Evolutionary conservation across 2,888 invertebrate species (phyloP), one percentile per base, ranked within the genome.

Genomic region (Mesoligia furuncula): DNA sequence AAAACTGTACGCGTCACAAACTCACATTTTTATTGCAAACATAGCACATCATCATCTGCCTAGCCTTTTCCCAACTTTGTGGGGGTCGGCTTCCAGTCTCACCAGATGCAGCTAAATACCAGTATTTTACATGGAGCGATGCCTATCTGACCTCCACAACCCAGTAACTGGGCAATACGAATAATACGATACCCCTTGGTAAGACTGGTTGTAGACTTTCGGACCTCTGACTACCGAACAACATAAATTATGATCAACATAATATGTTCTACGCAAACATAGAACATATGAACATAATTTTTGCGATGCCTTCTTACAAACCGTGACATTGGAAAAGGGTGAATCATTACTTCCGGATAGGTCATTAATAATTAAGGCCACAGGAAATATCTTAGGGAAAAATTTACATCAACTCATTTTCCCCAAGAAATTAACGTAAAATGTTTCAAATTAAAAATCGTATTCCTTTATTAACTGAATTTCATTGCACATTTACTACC

Each of bases 321-420:
- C 36, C 24, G 1, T 82, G 64, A 39, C 78, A 74, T 51, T 67
- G 69, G 2, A 39, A 69, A 45, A 71, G 42, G 51, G 31, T 57
- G 15, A 48, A 48, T 59, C 20, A 6, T 24, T 51, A 57, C 48
- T 59, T 72, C 75, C 57, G 51, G 42, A 57, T 51, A 73, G 36
- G 39, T 48, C 61, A 74, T 64, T 66, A 65, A 61, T n/a, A 71
- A 77, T 75, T 74, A 76, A 82, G 77, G 82, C 27, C 27, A 75
- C 48, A 77, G 77, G 75, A 85, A 80, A 76, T 57, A 54, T 62
- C n/a, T 74, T 13, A 57, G 20, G 45, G 36, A 65, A 84, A 81
- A 78, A 45, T 51, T 7, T 54, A 42, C 31, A 75, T 36, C 13
- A 69, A 62, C 45, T 54, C 45, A 65, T 77, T 81, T 79, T 81